phyloP scores from a whole-genome alignment of 2,888 invertebrate species.

The Drosophila kanekoi region DNA sequence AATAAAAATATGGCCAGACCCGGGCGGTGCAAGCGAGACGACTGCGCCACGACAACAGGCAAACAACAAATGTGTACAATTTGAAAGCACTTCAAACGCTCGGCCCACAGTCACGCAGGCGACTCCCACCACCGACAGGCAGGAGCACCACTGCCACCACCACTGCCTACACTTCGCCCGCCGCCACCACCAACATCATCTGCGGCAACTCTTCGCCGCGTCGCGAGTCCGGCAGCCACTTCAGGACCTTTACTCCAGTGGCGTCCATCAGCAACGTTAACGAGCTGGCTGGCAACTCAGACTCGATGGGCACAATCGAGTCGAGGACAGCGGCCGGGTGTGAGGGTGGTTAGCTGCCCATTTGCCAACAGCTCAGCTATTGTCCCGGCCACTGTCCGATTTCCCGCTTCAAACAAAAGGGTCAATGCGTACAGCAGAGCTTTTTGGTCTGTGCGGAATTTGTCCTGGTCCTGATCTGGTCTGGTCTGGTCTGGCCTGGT shows the following conservation, averaged over 20 bases:
- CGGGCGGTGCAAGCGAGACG: constrained; percentile 33
- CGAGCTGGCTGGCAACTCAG: constrained; percentile 42
- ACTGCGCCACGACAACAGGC: constrained; percentile 39
- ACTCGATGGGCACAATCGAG: constrained; percentile 38
- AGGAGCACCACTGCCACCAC: not conserved
- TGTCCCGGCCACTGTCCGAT: constrained; percentile 43
- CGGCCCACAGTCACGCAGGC: constrained; percentile 10
- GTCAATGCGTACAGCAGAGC: constrained; percentile 57
- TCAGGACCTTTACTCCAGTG: constrained; percentile 34
- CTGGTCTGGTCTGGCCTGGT: constrained; percentile 18
- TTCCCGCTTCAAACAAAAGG: constrained; percentile 62
- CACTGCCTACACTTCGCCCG: not conserved
- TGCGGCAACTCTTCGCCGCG: not conserved
- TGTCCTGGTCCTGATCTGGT: constrained; percentile 3
- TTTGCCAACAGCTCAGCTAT: constrained; percentile 1
- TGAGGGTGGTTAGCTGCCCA: constrained; percentile 52
- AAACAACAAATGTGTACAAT: constrained; percentile 61
- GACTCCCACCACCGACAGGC: constrained; percentile 15
- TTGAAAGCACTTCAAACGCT: constrained; percentile 52
- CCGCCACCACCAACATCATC: not conserved
- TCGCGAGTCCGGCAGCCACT: constrained; percentile 52
- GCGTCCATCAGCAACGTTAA: constrained; percentile 67
- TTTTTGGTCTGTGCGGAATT: constrained; percentile 28
- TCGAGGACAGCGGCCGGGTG: constrained; percentile 29
- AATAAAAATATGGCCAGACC: constrained; percentile 65